Conservation (phyloP, 2,797 vertebrate genomes). For the Poecilia picta region DNA sequence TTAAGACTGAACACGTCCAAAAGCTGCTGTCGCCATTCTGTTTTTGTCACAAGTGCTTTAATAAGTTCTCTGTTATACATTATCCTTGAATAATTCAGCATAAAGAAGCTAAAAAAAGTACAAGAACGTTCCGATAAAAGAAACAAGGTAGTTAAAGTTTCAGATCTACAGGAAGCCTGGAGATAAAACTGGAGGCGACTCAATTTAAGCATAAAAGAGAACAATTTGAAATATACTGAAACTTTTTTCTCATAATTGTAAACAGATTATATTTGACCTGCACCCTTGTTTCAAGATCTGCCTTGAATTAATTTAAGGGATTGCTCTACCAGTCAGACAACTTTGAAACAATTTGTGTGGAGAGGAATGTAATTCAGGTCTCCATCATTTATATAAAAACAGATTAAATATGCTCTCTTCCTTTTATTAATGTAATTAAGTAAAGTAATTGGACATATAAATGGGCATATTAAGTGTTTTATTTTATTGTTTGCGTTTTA, state of each 20-base stretch:
- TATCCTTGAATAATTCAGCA: constrained; percentile 1
- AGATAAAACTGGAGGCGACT: not conserved
- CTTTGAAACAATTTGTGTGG: not conserved
- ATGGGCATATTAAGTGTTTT: not conserved
- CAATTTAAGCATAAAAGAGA: not conserved
- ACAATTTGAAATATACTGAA: not conserved
- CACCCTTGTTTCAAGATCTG: constrained; percentile 18
- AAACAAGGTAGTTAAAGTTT: not conserved
- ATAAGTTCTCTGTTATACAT: constrained; percentile 31
- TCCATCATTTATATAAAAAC: not conserved
- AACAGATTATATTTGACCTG: not conserved
- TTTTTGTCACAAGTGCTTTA: constrained; percentile 47
- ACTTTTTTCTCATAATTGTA: not conserved
- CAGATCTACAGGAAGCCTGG: not conserved
- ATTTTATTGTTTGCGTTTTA: not conserved
- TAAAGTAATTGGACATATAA: not conserved
- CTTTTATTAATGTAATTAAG: not conserved
- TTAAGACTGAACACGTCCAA: not conserved
- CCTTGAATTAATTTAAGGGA: constrained; percentile 20
- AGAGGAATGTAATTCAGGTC: not conserved
- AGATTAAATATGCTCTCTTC: not conserved
- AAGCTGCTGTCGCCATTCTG: not conserved
- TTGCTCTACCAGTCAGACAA: constrained; percentile 21
- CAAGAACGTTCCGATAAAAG: not conserved
- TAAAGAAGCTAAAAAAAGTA: not conserved